These are phyloP conservation scores for Rosalia funebris DNA, from an alignment of 2,888 invertebrate species.

Conservation along the genomic window DNA sequence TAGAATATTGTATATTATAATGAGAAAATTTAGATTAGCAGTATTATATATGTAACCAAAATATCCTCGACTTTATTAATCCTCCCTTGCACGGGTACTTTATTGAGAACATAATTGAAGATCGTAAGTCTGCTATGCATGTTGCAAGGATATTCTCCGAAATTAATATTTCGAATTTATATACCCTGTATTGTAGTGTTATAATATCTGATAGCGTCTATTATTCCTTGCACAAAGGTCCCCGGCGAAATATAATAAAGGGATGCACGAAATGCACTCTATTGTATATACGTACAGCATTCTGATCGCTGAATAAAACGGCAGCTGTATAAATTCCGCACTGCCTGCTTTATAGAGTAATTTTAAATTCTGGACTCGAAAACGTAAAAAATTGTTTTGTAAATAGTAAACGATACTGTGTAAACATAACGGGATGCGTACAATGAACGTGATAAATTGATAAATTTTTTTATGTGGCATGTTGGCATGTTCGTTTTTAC, in stretches of 20 bases:
- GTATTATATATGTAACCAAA: no score
- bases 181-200: slow-evolving; percentile 10
- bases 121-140: no score
- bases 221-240: slow-evolving; percentile 20
- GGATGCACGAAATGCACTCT: slow-evolving; percentile 16
- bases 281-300: slow-evolving; percentile 12
- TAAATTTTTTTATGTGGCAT: no score
- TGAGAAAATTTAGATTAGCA: no score
- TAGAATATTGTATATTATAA: no score
- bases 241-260: slow-evolving; percentile 9
- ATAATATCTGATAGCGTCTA: slow-evolving; percentile 20
- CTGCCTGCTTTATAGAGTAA: background rate
- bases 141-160: slow-evolving; percentile 7
- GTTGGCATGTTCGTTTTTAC: no score
- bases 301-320: slow-evolving; percentile 3
- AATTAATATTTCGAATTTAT: slow-evolving; percentile 21
- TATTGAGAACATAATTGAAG: no score
- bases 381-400: background rate
- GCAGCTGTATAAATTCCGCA: slow-evolving; percentile 14
- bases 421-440: background rate
- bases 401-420: background rate
- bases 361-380: background rate
- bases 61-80: no score
- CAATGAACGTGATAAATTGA: background rate
- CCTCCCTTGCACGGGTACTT: no score